Conservation (phyloP, 2,113 vertebrate species). For the Corvus hawaiiensis region DNA sequence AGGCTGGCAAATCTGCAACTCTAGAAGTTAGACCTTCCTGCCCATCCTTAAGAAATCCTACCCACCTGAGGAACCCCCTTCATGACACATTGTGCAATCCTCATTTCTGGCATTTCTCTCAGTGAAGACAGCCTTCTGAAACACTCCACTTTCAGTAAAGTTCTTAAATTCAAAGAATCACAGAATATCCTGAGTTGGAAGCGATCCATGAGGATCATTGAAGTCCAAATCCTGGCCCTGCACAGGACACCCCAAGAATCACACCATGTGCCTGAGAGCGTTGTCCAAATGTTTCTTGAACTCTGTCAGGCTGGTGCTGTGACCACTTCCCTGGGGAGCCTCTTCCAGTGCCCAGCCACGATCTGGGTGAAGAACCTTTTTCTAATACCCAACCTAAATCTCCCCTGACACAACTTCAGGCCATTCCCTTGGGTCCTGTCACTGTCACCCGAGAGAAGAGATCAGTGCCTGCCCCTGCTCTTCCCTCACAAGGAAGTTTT, state of each 20-base stretch:
- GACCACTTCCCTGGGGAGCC: background rate
- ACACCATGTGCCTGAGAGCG: too few relatives aligned
- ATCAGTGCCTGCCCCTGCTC: background rate
- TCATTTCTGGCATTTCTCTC: background rate
- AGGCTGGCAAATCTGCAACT: background rate
- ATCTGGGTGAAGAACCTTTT: background rate
- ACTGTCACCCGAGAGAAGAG: background rate
- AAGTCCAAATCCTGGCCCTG: background rate
- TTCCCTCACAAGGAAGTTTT: background rate
- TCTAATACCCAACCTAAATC: rapidly evolving
- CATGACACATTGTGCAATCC: background rate
- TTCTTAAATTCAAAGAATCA: background rate
- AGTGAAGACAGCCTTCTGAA: background rate
- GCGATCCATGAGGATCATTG: rapidly evolving
- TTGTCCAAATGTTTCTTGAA: background rate
- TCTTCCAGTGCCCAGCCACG: rapidly evolving
- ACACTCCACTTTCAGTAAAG: background rate
- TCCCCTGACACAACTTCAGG: background rate
- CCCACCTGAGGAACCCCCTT: rapidly evolving
- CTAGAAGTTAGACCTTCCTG: background rate
- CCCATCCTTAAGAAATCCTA: background rate
- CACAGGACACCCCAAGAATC: background rate
- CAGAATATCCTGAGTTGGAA: background rate
- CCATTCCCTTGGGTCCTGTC: rapidly evolving
- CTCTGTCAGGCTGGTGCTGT: background rate